Evolutionary conservation across 2,113 vertebrate genomes (phyloP).

Genomic region (Zosterops borbonicus): DNA sequence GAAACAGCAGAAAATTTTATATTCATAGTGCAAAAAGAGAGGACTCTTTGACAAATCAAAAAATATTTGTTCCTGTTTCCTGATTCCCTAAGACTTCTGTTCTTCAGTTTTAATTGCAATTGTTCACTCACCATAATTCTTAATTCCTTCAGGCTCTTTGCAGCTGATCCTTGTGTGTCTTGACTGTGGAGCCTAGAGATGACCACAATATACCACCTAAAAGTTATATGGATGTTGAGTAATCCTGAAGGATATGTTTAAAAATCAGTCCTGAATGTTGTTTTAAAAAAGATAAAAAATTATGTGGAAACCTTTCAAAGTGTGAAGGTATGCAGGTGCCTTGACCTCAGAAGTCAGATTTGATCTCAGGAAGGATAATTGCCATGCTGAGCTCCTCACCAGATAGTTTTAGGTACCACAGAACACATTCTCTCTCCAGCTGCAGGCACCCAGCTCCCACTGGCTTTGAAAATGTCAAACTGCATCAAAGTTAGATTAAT

Average conservation of each 20-base stretch:
- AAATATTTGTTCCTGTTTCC: neutral
- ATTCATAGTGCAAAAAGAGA: neutral
- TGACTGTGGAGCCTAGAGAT: neutral
- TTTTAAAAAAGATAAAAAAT: neutral
- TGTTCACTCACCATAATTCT: neutral
- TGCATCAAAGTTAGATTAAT: conserved; percentile 44
- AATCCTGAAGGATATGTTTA: neutral
- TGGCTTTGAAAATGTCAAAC: conserved; percentile 53
- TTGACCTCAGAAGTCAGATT: neutral
- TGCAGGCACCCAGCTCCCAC: neutral
- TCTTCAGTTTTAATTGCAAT: neutral
- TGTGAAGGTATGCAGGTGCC: neutral
- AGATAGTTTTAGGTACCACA: neutral
- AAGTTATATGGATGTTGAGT: neutral
- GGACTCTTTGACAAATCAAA: no score
- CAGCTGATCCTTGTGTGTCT: neutral
- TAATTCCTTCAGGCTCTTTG: neutral
- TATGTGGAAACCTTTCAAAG: neutral
- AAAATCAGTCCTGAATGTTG: neutral
- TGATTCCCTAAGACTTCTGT: neutral
- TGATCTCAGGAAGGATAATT: neutral
- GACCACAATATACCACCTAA: neutral
- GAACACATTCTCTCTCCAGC: neutral
- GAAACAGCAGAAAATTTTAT: neutral
- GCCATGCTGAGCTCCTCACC: neutral